Evolutionary conservation across 2,113 vertebrate species (phyloP).

Genomic region (Trochalopteron elliotii): DNA sequence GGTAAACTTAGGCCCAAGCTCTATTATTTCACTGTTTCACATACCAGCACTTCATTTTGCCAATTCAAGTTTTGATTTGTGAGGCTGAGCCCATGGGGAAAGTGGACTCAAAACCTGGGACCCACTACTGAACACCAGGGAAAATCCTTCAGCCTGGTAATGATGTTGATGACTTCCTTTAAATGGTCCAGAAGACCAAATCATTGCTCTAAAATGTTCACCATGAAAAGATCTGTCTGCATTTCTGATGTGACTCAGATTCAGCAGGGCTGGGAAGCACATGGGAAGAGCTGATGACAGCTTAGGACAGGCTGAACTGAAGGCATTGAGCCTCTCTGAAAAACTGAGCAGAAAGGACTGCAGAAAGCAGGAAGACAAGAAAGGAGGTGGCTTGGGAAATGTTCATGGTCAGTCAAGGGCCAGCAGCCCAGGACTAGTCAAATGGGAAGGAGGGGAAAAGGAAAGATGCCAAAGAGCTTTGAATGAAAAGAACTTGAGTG

Average conservation of each 20-base stretch:
- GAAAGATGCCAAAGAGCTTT: background rate
- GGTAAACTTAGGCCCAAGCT: rapidly evolving
- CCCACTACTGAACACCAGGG: background rate
- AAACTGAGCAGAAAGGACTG: background rate
- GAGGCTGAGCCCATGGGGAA: background rate
- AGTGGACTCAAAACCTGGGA: background rate
- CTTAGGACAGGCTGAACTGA: background rate
- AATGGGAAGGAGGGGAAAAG: background rate
- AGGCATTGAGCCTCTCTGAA: background rate
- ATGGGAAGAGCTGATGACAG: background rate
- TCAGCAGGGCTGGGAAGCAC: background rate
- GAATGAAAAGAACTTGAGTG: background rate
- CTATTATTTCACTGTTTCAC: background rate
- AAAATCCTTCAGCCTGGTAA: background rate
- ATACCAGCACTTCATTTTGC: background rate
- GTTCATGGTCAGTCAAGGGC: background rate
- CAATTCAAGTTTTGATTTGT: background rate
- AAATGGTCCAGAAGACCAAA: background rate
- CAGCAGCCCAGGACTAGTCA: background rate
- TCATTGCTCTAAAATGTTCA: background rate
- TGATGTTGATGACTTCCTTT: no score
- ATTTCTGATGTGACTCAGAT: background rate
- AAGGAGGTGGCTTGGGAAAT: background rate
- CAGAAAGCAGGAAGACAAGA: background rate
- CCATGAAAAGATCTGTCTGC: background rate